Evolutionary conservation across 2,888 invertebrate genomes (phyloP).

Genomic region (Drosophila neotestacea): DNA sequence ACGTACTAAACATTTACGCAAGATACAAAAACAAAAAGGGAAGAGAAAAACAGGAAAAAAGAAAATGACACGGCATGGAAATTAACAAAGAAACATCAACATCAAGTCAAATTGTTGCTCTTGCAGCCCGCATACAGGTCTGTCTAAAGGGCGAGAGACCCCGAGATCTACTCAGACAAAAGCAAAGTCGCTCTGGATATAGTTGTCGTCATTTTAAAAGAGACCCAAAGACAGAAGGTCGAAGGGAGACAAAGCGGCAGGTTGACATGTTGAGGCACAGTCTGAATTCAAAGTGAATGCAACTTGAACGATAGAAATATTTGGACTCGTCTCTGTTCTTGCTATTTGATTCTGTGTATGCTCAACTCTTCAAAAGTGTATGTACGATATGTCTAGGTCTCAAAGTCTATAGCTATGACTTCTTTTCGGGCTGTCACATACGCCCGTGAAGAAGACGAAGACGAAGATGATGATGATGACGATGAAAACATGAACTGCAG

Average conservation of each 20-base stretch:
- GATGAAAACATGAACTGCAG: constrained; percentile 28
- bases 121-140: constrained; percentile 53
- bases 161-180: constrained; percentile 47
- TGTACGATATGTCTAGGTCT: constrained; percentile 45
- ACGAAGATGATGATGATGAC: constrained; percentile 12
- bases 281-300: constrained; percentile 59
- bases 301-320: constrained; percentile 65
- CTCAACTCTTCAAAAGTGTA: constrained; percentile 44
- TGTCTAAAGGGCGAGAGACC: constrained; percentile 21
- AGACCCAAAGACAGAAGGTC: constrained; percentile 46
- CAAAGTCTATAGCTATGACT: constrained; percentile 62
- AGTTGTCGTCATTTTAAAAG: constrained; percentile 73
- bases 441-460: constrained; percentile 47
- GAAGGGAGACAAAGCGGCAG: constrained; percentile 5
- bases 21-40: constrained; percentile 21
- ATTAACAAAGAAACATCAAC: constrained; percentile 80
- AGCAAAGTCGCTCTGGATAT: constrained; percentile 61
- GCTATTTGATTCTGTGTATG: constrained; percentile 71
- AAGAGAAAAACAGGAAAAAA: constrained; percentile 10
- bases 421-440: constrained; percentile 71
- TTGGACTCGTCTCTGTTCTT: constrained; percentile 56
- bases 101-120: constrained; percentile 67
- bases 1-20: constrained; percentile 59
- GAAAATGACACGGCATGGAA: constrained; percentile 58
- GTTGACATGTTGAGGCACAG: constrained; percentile 47